Evolutionary conservation across 1,140 invertebrate species (phyloP), one percentile per base, ranked within the genome.

Genomic region (Antheraea pernyi): DNA sequence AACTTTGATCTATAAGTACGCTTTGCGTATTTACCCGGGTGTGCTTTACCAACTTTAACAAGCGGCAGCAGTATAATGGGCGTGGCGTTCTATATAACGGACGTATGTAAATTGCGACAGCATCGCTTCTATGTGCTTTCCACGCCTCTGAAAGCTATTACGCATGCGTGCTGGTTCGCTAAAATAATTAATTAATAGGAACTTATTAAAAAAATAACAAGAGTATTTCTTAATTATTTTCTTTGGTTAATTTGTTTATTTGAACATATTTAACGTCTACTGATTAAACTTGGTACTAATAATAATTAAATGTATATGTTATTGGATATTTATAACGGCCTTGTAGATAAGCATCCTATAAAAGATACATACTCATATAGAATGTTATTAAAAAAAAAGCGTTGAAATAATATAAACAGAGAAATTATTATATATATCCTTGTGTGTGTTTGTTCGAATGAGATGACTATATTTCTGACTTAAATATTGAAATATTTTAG

Each of bases 81-180:
- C 22, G 22, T 30, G 22, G 22, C 39, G 39, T 42, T 53, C 13
- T 53, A 61, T n/a, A 61, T 22, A 60, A 60, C 9, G 22, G n/a
- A 10, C n/a, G 60, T 61, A 30, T 30, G 13, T 61, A 10, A 19
- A 53, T 53, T 7, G 67, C 78, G 80, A 82, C 70, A 72, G 75
- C 74, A 75, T 19, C 60, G 80, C 80, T 80, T 78, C 76, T 77
- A 67, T 82, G 76, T 42, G 78, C 80, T 82, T 82, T 80, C 69
- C 46, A 42, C 19, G 10, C 59, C 18, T 65, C 39, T 46, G 66
- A 77, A 82, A 80, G 76, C 73, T 75, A 71, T 69, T 19, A 73
- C 73, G 72, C 76, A 82, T 82, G 78, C 80, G 69, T 74, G 75
- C 72, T 66, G 64, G 59, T 19, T 69, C 67, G 67, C 53, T 48